Evolutionary conservation across 1,140 invertebrate species (phyloP), one percentile per base, ranked within the genome.

Genomic region (Archivesica marissinica): DNA sequence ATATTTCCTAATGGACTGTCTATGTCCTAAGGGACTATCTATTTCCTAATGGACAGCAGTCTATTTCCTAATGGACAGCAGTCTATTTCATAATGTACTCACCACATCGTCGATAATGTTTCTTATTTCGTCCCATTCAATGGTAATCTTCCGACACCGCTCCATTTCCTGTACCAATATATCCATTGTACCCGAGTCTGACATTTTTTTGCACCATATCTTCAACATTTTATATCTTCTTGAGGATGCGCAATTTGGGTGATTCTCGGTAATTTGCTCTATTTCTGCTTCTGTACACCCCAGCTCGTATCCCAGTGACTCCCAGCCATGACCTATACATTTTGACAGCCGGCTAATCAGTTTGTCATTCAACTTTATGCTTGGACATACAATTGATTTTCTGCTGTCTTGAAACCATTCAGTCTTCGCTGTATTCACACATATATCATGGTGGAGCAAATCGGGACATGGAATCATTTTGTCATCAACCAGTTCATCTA

Each of bases 381-480:
- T 59, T 59, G 54, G 25, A 4, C 3, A 30, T 30, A 11, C 4
- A 7, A 7, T 1, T 30, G n/a, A 17, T 59, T 30, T 3, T 59
- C n/a, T 59, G 25, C 33, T n/a, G 28, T 59, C 54, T 59, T 59
- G 54, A 30, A 59, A 59, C 54, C 54, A 59, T 30, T 59, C 54
- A 7, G 54, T 30, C n/a, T 30, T 59, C 28, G 54, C 54, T 30
- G 23, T 59, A 6, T 1, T 7, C 23, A n/a, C 11, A 28, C 33
- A 23, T 59, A 59, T 59, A 11, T 59, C 54, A 59, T 59, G 54
- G 3, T 23, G 23, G 25, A 30, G 3, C 1, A 9, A 59, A 30
- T 59, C 54, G 7, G 54, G 54, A 59, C 54, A 59, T 7, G 54
- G 54, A 7, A 6, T 2, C 3, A 7, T 25, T 30, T 25, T 59